phyloP scores from a whole-genome alignment of 2,888 invertebrate species.

The Caenorhabditis becei region DNA sequence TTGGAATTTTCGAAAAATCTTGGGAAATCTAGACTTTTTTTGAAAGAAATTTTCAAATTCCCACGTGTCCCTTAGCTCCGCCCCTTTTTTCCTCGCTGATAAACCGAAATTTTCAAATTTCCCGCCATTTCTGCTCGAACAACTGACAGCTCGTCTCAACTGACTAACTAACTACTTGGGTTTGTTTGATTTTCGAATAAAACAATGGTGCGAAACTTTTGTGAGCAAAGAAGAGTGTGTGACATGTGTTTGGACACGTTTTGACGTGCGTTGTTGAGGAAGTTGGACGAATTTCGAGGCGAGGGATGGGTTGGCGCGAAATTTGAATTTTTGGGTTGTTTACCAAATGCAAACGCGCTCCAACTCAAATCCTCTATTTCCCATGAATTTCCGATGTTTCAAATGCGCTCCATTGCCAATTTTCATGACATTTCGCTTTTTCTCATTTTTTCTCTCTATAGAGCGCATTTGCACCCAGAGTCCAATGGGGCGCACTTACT shows the following conservation, averaged over 20 bases:
- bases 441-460: no score
- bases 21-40: no score
- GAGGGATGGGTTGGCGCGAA: no score
- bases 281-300: not conserved
- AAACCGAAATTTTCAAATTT: not conserved
- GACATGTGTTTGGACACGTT: conserved; percentile 11
- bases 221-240: not conserved
- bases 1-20: no score
- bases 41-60: not conserved
- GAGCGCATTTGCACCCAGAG: no score
- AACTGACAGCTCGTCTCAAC: not conserved
- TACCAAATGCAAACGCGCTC: no score
- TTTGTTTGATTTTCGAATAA: conserved; percentile 16
- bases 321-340: no score
- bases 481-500: no score
- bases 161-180: not conserved
- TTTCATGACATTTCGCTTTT: no score
- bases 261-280: not conserved
- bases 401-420: no score
- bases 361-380: no score
- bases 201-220: not conserved
- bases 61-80: not conserved
- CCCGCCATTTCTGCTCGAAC: not conserved
- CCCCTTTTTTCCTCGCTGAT: not conserved
- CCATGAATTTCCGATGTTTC: no score